These are phyloP conservation scores for Oreortyx pictus DNA, from an alignment of 2,797 vertebrate genomes.

Conservation along the genomic window DNA sequence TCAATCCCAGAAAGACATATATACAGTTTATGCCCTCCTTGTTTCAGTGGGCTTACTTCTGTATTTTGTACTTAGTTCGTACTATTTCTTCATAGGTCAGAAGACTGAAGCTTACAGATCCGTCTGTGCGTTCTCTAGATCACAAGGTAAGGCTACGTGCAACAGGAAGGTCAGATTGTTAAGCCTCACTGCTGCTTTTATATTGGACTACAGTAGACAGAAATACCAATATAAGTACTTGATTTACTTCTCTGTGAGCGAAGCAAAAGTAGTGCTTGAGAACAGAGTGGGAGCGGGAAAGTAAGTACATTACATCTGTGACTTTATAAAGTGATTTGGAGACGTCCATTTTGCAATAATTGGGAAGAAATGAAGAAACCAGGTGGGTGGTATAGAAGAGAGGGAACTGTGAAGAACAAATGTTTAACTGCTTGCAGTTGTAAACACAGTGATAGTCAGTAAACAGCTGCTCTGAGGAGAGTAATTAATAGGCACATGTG, in stretches of 20 bases:
- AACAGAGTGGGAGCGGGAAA: not conserved
- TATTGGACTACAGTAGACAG: not conserved
- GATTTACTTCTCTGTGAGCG: not conserved
- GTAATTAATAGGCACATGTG: conserved; percentile 75
- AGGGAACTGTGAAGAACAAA: conserved; percentile 68
- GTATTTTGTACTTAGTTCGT: not conserved
- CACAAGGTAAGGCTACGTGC: not conserved
- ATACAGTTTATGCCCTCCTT: not conserved
- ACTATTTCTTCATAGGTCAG: not conserved
- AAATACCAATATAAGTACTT: not conserved
- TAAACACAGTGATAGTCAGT: conserved; percentile 73
- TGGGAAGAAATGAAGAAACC: conserved; percentile 56
- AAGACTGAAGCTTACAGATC: not conserved
- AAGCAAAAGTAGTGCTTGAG: not conserved
- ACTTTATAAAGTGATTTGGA: conserved; percentile 24
- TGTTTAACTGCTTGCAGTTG: conserved; percentile 68
- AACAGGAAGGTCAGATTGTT: not conserved
- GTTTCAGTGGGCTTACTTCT: not conserved
- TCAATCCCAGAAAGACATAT: not conserved
- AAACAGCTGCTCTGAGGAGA: conserved; percentile 74
- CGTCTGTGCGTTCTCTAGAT: not conserved
- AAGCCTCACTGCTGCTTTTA: not conserved
- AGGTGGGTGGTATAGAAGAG: conserved; percentile 56
- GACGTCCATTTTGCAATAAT: conserved; percentile 60
- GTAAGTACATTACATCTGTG: not conserved